These are phyloP conservation scores for Coelogynopora nodosa DNA, from an alignment of 2,888 invertebrate genomes.

Conservation along the genomic window DNA sequence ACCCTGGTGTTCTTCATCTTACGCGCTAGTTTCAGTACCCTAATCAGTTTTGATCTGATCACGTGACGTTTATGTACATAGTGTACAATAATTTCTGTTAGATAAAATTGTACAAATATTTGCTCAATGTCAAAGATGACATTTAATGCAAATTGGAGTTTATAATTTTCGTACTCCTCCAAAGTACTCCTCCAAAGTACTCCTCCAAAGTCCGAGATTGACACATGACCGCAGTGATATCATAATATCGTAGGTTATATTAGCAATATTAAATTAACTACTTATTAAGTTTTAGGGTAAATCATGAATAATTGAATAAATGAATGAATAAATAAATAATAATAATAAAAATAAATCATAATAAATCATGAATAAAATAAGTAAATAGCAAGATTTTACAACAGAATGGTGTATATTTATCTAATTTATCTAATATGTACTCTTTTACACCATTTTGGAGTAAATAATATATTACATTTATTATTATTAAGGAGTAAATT, in stretches of 20 bases:
- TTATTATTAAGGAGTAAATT: not conserved
- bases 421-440: not conserved
- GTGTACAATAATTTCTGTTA: no score
- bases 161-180: not conserved
- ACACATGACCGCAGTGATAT: not conserved
- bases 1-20: no score
- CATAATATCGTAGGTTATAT: not conserved
- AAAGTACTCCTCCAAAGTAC: not conserved
- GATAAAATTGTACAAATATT: no score
- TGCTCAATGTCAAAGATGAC: not conserved
- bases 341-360: no score
- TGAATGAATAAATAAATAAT: no score
- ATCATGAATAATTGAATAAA: no score
- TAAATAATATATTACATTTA: not conserved
- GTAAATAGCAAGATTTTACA: not conserved
- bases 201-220: not conserved
- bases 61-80: no score
- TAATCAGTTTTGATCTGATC: no score
- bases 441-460: not conserved
- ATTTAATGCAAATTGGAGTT: not conserved
- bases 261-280: not conserved
- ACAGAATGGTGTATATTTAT: not conserved
- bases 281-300: not conserved
- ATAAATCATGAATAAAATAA: no score
- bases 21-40: no score